Conservation (phyloP, 2,797 vertebrate genomes). For the Coregonus ussuriensis region DNA sequence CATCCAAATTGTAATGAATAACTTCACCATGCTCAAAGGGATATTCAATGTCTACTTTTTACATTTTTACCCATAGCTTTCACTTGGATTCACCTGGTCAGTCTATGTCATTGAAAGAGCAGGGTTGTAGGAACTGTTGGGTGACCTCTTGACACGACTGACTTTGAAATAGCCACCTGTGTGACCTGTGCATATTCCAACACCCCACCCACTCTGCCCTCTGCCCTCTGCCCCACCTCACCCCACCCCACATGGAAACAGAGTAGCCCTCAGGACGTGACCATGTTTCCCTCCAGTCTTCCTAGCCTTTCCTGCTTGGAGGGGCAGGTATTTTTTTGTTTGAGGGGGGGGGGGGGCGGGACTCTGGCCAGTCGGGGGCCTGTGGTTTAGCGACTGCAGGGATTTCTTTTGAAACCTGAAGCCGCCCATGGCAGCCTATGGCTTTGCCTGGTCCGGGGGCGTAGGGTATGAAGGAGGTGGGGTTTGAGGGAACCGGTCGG, state of each 20-base stretch:
- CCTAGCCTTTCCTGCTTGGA: not conserved
- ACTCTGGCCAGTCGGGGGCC: not conserved
- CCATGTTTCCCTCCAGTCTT: not conserved
- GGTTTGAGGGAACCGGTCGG: slow-evolving; percentile 53
- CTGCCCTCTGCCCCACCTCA: slow-evolving; percentile 7
- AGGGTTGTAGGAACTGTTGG: not conserved
- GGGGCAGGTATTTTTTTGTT: slow-evolving; percentile 11
- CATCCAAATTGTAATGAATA: too few relatives aligned
- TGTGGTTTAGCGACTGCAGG: slow-evolving; percentile 48
- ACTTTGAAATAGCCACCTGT: slow-evolving; percentile 15
- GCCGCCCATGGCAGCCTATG: slow-evolving; percentile 27
- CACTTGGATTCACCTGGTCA: too few relatives aligned
- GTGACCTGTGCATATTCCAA: not conserved
- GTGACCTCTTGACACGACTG: slow-evolving; percentile 1
- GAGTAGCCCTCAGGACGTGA: slow-evolving; percentile 48
- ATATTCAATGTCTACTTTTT: too few relatives aligned
- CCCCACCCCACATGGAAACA: slow-evolving; percentile 21
- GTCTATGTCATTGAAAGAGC: too few relatives aligned
- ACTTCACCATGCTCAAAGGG: too few relatives aligned
- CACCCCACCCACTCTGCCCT: slow-evolving; percentile 14
- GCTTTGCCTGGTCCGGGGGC: not conserved
- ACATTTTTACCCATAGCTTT: too few relatives aligned
- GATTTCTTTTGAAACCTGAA: slow-evolving; percentile 67
- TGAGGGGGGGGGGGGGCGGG: not conserved
- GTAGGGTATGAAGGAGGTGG: too few relatives aligned